phyloP scores from a whole-genome alignment of 2,888 invertebrate genomes.

The Dryocosmus kuriphilus region DNA sequence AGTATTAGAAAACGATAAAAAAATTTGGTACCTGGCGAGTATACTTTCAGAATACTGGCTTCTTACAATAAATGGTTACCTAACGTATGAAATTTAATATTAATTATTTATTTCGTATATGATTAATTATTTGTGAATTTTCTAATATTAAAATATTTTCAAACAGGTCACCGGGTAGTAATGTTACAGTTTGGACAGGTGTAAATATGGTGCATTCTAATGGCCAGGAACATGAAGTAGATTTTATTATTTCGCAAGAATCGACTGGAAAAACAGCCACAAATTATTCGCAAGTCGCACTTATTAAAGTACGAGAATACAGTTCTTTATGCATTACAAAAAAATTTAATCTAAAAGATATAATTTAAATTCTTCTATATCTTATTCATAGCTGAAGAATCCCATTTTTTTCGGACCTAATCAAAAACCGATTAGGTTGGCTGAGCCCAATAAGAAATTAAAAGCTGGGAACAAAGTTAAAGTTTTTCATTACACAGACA shows the following conservation, averaged over 20 bases:
- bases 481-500: background rate
- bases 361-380: background rate
- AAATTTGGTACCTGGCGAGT: background rate
- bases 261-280: background rate
- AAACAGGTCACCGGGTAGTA: background rate
- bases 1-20: background rate
- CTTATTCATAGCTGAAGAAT: background rate
- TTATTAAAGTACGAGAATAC: background rate
- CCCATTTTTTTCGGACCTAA: background rate
- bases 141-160: background rate
- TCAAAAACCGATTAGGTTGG: background rate
- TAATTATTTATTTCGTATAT: background rate
- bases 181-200: constrained; percentile 7
- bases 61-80: constrained; percentile 3
- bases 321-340: background rate
- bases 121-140: background rate
- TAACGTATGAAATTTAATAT: background rate
- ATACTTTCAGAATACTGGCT: constrained; percentile 3
- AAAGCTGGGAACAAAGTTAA: background rate
- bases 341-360: background rate
- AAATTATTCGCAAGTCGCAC: background rate
- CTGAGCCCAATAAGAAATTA: constrained; percentile 3
- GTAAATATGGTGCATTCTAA: background rate
- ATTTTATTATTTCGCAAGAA: background rate
- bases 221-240: constrained; percentile 4